These are phyloP conservation scores for Oriolus oriolus DNA, from an alignment of 2,113 vertebrate species.

Conservation along the genomic window DNA sequence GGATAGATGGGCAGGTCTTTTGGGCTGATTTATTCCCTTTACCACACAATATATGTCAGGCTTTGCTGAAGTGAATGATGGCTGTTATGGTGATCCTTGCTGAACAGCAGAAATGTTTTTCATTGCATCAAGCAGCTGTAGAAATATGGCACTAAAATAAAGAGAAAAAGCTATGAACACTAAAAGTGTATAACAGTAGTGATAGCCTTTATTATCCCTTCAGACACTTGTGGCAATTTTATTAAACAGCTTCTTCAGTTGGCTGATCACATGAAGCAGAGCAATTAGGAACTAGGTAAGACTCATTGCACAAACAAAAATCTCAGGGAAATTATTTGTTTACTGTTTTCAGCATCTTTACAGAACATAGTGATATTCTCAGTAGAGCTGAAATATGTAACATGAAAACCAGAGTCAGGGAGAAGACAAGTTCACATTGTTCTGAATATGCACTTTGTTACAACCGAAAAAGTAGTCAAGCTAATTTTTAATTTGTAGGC, in stretches of 20 bases:
- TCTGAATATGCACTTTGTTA: background rate
- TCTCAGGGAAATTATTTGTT: conserved; percentile 9
- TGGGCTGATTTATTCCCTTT: background rate
- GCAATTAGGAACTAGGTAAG: background rate
- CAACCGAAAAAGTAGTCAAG: background rate
- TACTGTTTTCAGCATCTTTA: background rate
- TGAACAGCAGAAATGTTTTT: background rate
- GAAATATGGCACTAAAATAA: background rate
- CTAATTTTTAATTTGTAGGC: background rate
- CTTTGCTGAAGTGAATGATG: background rate
- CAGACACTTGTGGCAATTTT: background rate
- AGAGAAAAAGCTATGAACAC: background rate
- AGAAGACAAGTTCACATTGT: background rate
- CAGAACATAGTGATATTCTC: background rate
- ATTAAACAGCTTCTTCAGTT: background rate
- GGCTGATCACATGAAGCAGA: background rate
- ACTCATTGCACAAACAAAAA: background rate
- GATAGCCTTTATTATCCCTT: background rate
- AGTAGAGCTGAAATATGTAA: background rate
- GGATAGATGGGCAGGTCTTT: background rate
- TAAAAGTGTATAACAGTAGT: background rate
- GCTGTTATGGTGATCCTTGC: background rate
- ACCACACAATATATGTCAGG: background rate
- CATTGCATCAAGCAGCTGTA: background rate
- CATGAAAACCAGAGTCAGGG: background rate